Percentiles rank a stretch among this genome's conserved stretches.
Conservation (phyloP, 2,797 vertebrate genomes). For the Epinephelus coioides region DNA sequence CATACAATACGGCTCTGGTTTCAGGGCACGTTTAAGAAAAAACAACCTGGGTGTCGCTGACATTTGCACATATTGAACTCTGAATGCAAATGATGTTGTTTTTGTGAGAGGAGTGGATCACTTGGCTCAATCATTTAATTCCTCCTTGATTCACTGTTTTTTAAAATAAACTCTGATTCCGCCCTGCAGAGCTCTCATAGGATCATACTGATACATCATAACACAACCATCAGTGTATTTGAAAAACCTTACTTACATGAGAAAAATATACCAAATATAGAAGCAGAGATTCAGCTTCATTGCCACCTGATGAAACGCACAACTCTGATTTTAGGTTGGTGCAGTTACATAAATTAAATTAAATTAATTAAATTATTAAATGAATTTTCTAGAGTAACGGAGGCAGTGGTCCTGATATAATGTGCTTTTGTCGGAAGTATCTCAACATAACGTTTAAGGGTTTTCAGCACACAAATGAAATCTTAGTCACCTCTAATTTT, state of each 20-base stretch:
- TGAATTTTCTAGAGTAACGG: neutral
- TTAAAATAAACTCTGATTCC: neutral
- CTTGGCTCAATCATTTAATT: neutral
- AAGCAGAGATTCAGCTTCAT: neutral
- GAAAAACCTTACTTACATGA: too few species aligned
- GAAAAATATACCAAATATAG: too few species aligned
- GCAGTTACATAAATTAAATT: too few species aligned
- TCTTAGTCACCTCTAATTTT: too few species aligned
- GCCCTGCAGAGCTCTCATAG: neutral
- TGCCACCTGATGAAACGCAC: neutral
- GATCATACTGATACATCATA: neutral
- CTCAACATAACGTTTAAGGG: too few species aligned
- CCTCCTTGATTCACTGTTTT: neutral
- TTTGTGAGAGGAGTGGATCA: neutral
- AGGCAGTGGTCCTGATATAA: too few species aligned
- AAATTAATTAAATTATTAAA: too few species aligned
- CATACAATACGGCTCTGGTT: slow-evolving; percentile 1
- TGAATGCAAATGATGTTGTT: neutral
- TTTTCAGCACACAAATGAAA: too few species aligned
- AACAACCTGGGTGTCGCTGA: slow-evolving; percentile 38
- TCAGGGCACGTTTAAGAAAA: slow-evolving; percentile 48
- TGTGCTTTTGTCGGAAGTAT: too few species aligned
- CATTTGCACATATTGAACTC: slow-evolving; percentile 30
- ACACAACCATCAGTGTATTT: too few species aligned
- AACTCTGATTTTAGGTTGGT: neutral